Evolutionary conservation across 2,888 invertebrate species (phyloP), one percentile per base, ranked within the genome.

Genomic region (Drosophila ustulata): DNA sequence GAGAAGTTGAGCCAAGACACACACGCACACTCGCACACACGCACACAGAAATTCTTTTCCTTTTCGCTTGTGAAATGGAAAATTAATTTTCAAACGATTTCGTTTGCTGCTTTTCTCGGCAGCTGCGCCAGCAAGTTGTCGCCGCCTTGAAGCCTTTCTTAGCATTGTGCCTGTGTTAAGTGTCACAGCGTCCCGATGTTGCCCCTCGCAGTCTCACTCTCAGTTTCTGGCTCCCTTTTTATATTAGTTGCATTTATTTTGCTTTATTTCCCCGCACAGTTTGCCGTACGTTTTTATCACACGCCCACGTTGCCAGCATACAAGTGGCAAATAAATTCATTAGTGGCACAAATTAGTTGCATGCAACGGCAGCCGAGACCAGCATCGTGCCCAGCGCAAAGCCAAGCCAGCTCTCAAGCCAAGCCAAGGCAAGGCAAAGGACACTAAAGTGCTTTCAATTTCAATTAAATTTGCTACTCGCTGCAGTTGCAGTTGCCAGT

Each of bases 371-470:
- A 72, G 63, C 47, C 47, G 62, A 68, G 61, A 55, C 58, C 58
- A 64, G 68, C 56, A 72, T 23, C 62, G 37, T 65, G 41, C 59
- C 56, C 28, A 52, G 39, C 8, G 25, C 39, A 11, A 53, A 55
- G 23, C 28, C 39, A 57, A 11, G 23, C 34, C 13, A 41, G 39
- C 18, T 37, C 37, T 30, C 58, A 32, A 43, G 57, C 13, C 67
- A 58, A 28, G 68, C 59, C 53, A 57, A 53, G 72, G 63, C 81
- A 70, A 69, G 65, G 66, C 78, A 66, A 87, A 83, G 80, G 88
- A 86, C 89, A 86, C 85, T 84, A 78, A 86, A 89, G 89, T 89
- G 89, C 85, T 86, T 89, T 86, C 89, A 86, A 86, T 86, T 86
- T 89, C 85, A 86, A 86, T 86, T 86, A 86, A 89, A 80, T 89